phyloP scores from a whole-genome alignment of 1,140 invertebrate species.

The Meloidogyne floridensis region DNA sequence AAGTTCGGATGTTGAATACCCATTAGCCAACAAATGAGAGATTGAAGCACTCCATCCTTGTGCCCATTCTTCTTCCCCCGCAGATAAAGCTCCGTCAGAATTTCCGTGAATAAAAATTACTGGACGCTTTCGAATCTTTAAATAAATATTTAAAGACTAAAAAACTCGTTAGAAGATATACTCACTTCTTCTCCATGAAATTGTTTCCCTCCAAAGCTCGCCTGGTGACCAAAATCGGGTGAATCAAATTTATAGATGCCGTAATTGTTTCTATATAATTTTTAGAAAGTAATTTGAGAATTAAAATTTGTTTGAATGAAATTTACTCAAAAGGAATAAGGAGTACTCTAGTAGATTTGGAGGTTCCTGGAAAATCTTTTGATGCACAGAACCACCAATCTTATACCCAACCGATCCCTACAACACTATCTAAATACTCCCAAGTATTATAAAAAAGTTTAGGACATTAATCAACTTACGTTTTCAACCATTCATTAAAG shows the following conservation, averaged over 20 bases:
- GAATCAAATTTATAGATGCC: conserved; percentile 3
- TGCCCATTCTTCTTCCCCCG: conserved; percentile 28
- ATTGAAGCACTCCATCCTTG: conserved; percentile 45
- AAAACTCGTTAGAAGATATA: neutral
- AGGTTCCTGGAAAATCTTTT: too few species aligned
- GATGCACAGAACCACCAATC: too few species aligned
- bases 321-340: neutral
- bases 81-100: conserved; percentile 45
- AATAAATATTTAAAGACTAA: neutral
- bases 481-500: neutral
- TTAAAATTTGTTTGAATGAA: neutral
- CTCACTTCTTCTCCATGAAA: neutral
- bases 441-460: too few species aligned
- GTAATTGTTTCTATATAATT: neutral
- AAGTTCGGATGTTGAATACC: conserved; percentile 49
- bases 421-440: too few species aligned
- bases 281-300: neutral
- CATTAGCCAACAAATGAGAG: conserved; percentile 44
- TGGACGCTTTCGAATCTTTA: conserved; percentile 33
- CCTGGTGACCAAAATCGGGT: neutral
- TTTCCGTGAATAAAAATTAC: conserved; percentile 53
- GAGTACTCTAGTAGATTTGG: too few species aligned
- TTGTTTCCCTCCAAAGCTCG: neutral
- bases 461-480: neutral
- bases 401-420: too few species aligned